Evolutionary conservation across 2,888 invertebrate species (phyloP), one percentile per base, ranked within the genome.

Genomic region (Phanerotoma sp.): DNA sequence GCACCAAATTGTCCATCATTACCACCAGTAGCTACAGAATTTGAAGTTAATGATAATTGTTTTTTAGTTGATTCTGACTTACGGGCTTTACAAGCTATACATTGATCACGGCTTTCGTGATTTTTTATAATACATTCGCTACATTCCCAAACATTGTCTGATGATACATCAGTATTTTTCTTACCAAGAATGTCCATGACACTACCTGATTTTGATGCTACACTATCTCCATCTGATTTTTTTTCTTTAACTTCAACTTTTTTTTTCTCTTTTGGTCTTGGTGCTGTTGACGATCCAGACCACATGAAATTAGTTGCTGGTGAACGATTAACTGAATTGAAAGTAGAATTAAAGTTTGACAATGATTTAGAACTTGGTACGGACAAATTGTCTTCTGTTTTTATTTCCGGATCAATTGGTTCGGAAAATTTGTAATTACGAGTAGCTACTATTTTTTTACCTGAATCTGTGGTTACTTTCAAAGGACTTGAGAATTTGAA

Each of bases 361-460:
- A n/a, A n/a, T n/a, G n/a, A n/a, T 51, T 46, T 41, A 44, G 16
- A 6, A 28, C 21, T 30, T 10, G 45, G 28, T 18, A 16, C 28
- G 22, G 32, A 30, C 25, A 16, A 42, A 21, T 42, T 10, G n/a
- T 46, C 5, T 11, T 18, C 35, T 33, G 37, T 22, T 32, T 41
- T 13, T 10, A 13, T 6, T 4, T 75, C 73, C 11, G 79, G 71
- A 30, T 68, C 61, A 2, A 79, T 62, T 9, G 85, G 85, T 51
- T 80, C 78, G 62, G 83, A 83, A 64, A 85, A 85, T 61, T 80
- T 82, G 56, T 82, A 84, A 61, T 80, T 80, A 60, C 81, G 82
- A 15, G 79, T 77, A 3, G 82, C 77, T 51, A 77, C 72, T 33
- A 80, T 68, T 57, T 77, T 76, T 42, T 78, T 78, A n/a, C 3